Conservation (phyloP, 2,113 vertebrate genomes). For the Echinops telfairi region DNA sequence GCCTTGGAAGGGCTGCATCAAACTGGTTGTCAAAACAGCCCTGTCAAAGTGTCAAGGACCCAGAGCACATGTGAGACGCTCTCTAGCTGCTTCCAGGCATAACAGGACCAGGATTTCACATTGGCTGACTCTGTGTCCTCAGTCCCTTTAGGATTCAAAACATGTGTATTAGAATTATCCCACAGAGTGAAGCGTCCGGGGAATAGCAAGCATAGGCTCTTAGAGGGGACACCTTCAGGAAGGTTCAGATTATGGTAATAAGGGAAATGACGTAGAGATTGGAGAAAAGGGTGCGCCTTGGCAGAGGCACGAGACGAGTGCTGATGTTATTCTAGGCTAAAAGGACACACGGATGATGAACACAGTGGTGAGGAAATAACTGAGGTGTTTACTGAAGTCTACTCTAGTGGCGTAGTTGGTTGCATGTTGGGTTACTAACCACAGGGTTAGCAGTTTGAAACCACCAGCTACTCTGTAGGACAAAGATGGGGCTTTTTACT, state of each 20-base stretch:
- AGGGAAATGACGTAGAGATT: not conserved
- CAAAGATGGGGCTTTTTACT: too few species aligned
- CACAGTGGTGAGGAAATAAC: not conserved
- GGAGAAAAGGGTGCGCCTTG: not conserved
- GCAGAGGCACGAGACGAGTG: not conserved
- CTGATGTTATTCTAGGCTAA: not conserved
- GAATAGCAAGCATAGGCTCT: not conserved
- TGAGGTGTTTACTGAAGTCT: accelerated
- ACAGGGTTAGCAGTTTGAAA: too few species aligned
- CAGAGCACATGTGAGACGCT: not conserved
- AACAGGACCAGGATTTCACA: not conserved
- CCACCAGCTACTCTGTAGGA: too few species aligned
- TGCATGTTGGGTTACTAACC: too few species aligned
- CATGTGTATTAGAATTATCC: not conserved
- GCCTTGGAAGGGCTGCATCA: not conserved
- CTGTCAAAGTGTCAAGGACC: not conserved
- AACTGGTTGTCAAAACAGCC: not conserved
- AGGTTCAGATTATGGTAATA: too few species aligned
- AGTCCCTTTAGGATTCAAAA: not conserved
- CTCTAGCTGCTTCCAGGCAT: not conserved
- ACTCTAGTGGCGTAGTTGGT: too few species aligned
- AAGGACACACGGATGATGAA: not conserved
- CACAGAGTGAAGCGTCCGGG: not conserved
- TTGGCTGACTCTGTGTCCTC: not conserved
- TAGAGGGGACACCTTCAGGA: not conserved